Base-by-base conservation (phyloP, 1,140 invertebrate genomes). In the Aphelinus atriplicis region DNA sequence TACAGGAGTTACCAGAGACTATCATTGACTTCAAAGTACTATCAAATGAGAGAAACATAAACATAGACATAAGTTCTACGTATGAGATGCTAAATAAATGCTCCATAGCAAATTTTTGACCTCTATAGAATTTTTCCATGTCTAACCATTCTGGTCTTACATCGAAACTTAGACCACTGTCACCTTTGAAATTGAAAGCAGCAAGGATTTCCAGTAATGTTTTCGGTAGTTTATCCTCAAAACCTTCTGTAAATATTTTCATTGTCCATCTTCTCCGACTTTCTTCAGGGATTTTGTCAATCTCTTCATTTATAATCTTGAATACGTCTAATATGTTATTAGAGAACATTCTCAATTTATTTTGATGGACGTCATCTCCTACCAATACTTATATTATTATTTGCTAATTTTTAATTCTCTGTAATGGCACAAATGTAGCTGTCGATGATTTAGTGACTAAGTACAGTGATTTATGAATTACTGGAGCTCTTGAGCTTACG, bases 11-110 rank as follows among this genome's bases (percentile, higher is more conserved):
- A 1, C 90, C 87, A 0, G 93, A 92, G 1, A 91, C 86, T 3
- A 92, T 88, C 1, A 95, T 82, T 1, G 94, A 88, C 5, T 89
- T 86, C 0, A 94, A 78, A 60, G 93, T 91, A 3, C 91, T 89
- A 0, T 92, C 91, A 42, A 93, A 88, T 0, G 91, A 86, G 46
- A 94, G 86, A 4, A 94, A 86, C 0, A 89, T 83, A 10, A 93
- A 81, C 0, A 95, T 85, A 1, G 93, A 92, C n/a, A 90, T 76
- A 26, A 94, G 66, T 85, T 92, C 91, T 0, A 90, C 86, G 0
- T 89, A 88, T 10, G 89, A 88, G 62, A 94, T 82, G 3, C 88
- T 82, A 79, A 91, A 92, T 48, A 90, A 88, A 80, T 94, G 89
- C 69, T 91, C 85, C 60, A 83, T 81, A 57, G 90, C 92, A 79